Percentiles rank a stretch among this genome's conserved stretches.
Conservation (phyloP, 2,113 vertebrate species). For the Zeus faber region DNA sequence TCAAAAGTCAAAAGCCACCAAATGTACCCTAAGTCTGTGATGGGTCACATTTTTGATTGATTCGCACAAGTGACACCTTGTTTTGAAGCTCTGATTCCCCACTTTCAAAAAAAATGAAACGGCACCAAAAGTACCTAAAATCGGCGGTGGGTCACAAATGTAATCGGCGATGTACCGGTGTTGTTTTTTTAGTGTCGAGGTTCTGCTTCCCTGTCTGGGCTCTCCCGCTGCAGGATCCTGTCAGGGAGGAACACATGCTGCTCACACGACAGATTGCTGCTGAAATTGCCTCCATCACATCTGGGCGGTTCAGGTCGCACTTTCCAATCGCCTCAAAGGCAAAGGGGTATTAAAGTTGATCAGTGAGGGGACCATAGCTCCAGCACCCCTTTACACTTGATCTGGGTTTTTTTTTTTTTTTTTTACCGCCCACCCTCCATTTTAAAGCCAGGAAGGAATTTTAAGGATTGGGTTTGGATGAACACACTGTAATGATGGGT, state of each 20-base stretch:
- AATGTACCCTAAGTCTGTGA: no score
- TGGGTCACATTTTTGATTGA: no score
- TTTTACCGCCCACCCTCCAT: no score
- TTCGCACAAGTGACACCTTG: no score
- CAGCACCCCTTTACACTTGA: background rate
- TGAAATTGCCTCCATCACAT: background rate
- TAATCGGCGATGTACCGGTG: no score
- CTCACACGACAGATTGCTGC: no score
- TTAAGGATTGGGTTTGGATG: background rate
- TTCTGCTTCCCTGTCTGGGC: background rate
- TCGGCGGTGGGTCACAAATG: no score
- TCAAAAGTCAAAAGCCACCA: no score
- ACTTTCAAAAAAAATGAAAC: no score
- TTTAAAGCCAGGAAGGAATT: background rate
- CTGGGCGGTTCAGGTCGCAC: background rate
- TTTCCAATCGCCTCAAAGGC: background rate
- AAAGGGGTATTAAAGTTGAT: background rate
- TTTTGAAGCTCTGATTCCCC: no score
- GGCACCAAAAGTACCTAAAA: no score
- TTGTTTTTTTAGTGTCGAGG: no score
- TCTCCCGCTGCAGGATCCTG: background rate
- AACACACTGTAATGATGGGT: background rate
- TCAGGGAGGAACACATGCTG: background rate
- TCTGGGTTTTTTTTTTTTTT: background rate
- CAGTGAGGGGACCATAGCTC: background rate